Base-by-base conservation (phyloP, 2,888 invertebrate species). In the Hypomecis punctinalis region DNA sequence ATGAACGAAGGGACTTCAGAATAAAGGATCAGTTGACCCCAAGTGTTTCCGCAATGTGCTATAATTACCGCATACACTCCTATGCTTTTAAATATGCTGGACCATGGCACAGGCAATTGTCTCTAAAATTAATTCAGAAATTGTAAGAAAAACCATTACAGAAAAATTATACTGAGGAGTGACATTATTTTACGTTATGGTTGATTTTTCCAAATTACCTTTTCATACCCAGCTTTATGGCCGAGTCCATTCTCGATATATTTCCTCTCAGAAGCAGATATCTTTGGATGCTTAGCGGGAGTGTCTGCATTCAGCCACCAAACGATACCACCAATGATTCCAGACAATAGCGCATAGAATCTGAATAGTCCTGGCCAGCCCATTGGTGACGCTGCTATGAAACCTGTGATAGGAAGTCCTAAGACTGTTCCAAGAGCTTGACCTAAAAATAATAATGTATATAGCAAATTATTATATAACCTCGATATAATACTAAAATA, bases 361-460 rank as follows among this genome's bases (percentile, higher is more conserved):
- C 97, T 96, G 80, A 97, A 97, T 56, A 96, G 94, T 4, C 96
- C 94, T 0, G 97, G 96, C 97, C 97, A 97, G 6, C 97, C 97
- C 5, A 94, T 78, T 0, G 86, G 61, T 0, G 96, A 96, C 0
- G 94, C 93, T 0, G 96, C 95, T 51, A 98, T 91, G 45, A 95
- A 89, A 0, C 97, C 97, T 6, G 96, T 96, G 45, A 96, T 85
- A 0, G 96, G 95, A 77, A 97, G 82, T 58, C 96, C 95, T 0
- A 97, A 79, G 0, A 97, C 96, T 0, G 97, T 96, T 4, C 98
- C 98, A 8, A 97, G 92, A 72, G 96, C 96, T 69, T 95, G 95
- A 42, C 97, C 97, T 82, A 91, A 48, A 83, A 80, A 13, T 5
- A 33, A 37, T 0, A 37, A 5, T 0, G 13, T 4, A 33, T 5